Evolutionary conservation across 2,113 vertebrate genomes (phyloP).

Genomic region (Plectropomus leopardus): DNA sequence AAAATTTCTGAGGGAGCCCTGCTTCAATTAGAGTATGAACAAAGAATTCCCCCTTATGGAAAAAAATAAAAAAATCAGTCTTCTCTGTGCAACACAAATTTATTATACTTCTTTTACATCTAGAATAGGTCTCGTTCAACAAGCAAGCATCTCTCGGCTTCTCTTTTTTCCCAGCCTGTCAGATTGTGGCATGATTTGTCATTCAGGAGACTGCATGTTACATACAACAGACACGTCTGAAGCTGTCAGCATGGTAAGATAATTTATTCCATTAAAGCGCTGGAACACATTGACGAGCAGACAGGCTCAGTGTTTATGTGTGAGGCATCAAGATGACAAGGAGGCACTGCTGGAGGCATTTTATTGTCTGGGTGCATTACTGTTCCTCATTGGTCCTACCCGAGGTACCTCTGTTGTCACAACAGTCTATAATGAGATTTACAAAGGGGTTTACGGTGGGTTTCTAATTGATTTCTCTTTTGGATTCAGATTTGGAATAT

Average conservation of each 20-base stretch:
- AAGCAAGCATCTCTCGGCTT: conserved; percentile 15
- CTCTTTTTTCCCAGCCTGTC: conserved; percentile 43
- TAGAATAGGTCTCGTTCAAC: conserved; percentile 10
- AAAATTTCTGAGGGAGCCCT: neutral
- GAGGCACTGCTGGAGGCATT: conserved; percentile 51
- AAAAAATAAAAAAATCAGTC: neutral
- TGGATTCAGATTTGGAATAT: neutral
- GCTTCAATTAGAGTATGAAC: neutral
- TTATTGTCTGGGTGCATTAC: conserved; percentile 41
- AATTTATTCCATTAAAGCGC: conserved; percentile 72
- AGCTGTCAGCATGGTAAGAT: conserved; percentile 53
- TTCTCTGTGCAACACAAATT: neutral
- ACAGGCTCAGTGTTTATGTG: conserved; percentile 56
- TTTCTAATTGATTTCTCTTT: neutral
- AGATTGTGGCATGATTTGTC: conserved; percentile 46
- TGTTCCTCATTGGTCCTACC: conserved; percentile 9
- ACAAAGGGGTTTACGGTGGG: neutral
- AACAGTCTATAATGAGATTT: conserved; percentile 32
- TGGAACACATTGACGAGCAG: conserved; percentile 58
- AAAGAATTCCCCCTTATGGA: neutral
- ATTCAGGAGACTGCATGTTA: conserved; percentile 41
- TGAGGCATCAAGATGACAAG: conserved; percentile 60
- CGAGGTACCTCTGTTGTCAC: conserved; percentile 25
- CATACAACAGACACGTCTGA: conserved; percentile 54
- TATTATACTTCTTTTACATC: neutral